Evolutionary conservation across 2,888 invertebrate genomes (phyloP).

Genomic region (Neria commutata): DNA sequence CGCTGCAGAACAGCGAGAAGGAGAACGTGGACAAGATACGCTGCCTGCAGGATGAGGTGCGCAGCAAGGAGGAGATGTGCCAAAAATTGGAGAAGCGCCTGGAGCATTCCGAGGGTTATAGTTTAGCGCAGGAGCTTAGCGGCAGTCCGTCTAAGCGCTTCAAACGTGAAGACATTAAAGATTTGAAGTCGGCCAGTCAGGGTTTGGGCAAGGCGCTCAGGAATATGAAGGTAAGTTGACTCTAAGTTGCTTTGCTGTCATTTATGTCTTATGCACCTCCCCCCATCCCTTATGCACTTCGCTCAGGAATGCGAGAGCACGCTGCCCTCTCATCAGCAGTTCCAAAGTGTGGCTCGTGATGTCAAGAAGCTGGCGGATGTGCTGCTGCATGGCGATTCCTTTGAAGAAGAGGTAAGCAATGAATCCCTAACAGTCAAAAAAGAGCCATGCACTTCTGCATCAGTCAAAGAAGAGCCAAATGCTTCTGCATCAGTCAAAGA

Average conservation of each 20-base stretch:
- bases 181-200: conserved; percentile 45
- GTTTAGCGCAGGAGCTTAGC: conserved; percentile 56
- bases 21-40: conserved; percentile 67
- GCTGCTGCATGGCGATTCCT: conserved; percentile 40
- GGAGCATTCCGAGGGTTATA: conserved; percentile 46
- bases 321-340: conserved; percentile 54
- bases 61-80: conserved; percentile 56
- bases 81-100: conserved; percentile 47
- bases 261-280: neutral
- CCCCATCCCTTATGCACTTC: neutral
- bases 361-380: conserved; percentile 56
- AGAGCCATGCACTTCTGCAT: neutral
- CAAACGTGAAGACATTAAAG: conserved; percentile 42
- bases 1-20: conserved; percentile 65
- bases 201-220: conserved; percentile 50
- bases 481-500: neutral
- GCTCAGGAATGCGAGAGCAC: conserved; percentile 45
- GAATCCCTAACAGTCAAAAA: neutral
- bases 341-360: conserved; percentile 53
- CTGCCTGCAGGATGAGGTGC: conserved; percentile 67
- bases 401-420: conserved; percentile 29
- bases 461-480: neutral
- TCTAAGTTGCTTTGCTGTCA: neutral
- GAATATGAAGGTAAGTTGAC: conserved; percentile 44
- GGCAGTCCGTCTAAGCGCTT: conserved; percentile 52